Evolutionary conservation across 1,140 invertebrate species (phyloP).

Genomic region (Cotesia chilonis): DNA sequence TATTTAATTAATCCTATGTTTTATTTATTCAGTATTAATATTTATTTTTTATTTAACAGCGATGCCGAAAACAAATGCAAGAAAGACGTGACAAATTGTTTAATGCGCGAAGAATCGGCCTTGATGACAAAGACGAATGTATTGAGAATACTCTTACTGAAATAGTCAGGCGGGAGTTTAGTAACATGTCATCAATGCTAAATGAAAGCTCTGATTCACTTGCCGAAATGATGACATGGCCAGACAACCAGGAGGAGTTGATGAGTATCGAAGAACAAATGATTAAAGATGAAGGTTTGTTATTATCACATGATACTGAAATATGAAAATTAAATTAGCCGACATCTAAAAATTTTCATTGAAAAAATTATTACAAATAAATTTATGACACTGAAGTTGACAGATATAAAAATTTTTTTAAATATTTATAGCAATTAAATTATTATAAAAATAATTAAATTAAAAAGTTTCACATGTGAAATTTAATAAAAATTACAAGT

Average conservation of each 20-base stretch:
- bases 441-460: too few species aligned
- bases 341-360: too few species aligned
- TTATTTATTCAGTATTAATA: neutral
- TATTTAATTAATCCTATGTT: neutral
- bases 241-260: conserved; percentile 13
- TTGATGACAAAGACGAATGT: conserved; percentile 25
- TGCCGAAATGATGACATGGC: neutral
- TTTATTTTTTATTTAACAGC: conserved; percentile 46
- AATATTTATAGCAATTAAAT: too few species aligned
- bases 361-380: too few species aligned
- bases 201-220: conserved; percentile 15
- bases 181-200: conserved; percentile 18
- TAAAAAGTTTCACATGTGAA: too few species aligned
- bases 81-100: conserved; percentile 58
- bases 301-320: neutral
- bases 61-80: conserved; percentile 54
- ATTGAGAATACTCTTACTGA: conserved; percentile 44
- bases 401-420: too few species aligned
- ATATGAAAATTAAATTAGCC: too few species aligned
- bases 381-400: too few species aligned
- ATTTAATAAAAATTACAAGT: too few species aligned
- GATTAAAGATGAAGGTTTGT: conserved; percentile 23
- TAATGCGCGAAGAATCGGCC: conserved; percentile 44
- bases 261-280: conserved; percentile 32
- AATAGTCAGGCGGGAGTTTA: conserved; percentile 26